phyloP scores from a whole-genome alignment of 1,140 invertebrate genomes.

The Whitmania pigra region DNA sequence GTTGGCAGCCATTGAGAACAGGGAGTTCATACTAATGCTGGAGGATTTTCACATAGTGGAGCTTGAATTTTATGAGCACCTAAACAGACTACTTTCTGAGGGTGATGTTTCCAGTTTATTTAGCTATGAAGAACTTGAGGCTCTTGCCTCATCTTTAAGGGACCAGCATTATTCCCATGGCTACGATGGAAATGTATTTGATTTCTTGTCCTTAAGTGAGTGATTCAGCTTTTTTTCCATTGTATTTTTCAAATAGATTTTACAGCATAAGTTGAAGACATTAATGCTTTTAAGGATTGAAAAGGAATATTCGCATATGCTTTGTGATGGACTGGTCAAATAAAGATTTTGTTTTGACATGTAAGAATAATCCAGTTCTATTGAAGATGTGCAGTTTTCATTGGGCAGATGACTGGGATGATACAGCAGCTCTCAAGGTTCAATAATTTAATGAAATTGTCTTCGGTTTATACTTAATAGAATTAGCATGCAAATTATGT shows the following conservation, averaged over 20 bases:
- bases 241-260: neutral
- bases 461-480: neutral
- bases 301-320: conserved; percentile 67
- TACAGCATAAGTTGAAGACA: neutral
- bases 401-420: conserved; percentile 56
- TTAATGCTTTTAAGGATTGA: conserved; percentile 53
- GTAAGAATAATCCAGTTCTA: conserved; percentile 65
- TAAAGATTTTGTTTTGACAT: conserved; percentile 53
- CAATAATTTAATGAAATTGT: neutral
- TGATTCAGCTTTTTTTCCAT: conserved; percentile 23
- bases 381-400: conserved; percentile 61
- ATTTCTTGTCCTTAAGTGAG: conserved; percentile 62
- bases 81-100: conserved; percentile 57
- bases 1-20: conserved; percentile 62
- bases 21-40: conserved; percentile 61
- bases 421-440: conserved; percentile 49
- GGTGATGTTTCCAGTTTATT: conserved; percentile 70
- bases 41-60: conserved; percentile 73
- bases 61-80: conserved; percentile 51
- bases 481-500: neutral
- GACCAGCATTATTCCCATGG: conserved; percentile 57
- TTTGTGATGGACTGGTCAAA: conserved; percentile 68
- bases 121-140: conserved; percentile 65
- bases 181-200: conserved; percentile 55
- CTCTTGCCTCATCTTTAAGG: conserved; percentile 54